Percentiles rank a stretch among this genome's conserved stretches.
Evolutionary conservation across 2,888 invertebrate genomes (phyloP).

Genomic region (Brachycybe producta): DNA sequence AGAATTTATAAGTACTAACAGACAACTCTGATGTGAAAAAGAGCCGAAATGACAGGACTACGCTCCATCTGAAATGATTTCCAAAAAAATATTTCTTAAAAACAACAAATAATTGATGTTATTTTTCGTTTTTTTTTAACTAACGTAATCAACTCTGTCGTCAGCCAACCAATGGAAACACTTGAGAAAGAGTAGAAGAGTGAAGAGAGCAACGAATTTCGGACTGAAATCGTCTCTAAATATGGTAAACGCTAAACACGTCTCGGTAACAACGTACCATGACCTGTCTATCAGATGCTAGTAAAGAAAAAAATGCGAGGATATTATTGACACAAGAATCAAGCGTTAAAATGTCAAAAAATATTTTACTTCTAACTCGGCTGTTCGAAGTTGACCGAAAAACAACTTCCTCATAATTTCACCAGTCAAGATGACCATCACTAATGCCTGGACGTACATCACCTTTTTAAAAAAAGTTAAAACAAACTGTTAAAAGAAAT

Average conservation of each 20-base stretch:
- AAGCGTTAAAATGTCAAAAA: conserved; percentile 7
- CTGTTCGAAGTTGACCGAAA: conserved; percentile 85
- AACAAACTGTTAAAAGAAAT: neutral
- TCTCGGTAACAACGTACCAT: conserved; percentile 99
- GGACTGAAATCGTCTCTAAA: conserved; percentile 98
- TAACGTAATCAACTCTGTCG: conserved; percentile 96
- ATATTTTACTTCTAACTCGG: conserved; percentile 77
- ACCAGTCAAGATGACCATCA: conserved; percentile 80
- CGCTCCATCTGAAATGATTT: conserved; percentile 98
- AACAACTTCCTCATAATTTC: conserved; percentile 87
- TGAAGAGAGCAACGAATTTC: conserved; percentile 94
- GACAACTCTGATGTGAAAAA: conserved; percentile 85
- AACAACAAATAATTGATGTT: conserved; percentile 14
- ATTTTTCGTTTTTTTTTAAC: conserved; percentile 33
- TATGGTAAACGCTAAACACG: conserved; percentile 96
- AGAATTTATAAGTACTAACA: conserved; percentile 39
- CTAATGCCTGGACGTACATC: conserved; percentile 91
- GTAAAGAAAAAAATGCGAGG: conserved; percentile 30
- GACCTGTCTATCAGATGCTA: conserved; percentile 94
- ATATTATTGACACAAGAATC: conserved; percentile 12
- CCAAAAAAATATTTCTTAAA: no score
- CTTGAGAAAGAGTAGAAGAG: conserved; percentile 86
- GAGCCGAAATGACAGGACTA: conserved; percentile 87
- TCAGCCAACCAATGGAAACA: conserved; percentile 99
- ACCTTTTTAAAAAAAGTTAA: conserved; percentile 51